Base-by-base conservation (phyloP, 2,797 vertebrate species). In the Rachycentron canadum region DNA sequence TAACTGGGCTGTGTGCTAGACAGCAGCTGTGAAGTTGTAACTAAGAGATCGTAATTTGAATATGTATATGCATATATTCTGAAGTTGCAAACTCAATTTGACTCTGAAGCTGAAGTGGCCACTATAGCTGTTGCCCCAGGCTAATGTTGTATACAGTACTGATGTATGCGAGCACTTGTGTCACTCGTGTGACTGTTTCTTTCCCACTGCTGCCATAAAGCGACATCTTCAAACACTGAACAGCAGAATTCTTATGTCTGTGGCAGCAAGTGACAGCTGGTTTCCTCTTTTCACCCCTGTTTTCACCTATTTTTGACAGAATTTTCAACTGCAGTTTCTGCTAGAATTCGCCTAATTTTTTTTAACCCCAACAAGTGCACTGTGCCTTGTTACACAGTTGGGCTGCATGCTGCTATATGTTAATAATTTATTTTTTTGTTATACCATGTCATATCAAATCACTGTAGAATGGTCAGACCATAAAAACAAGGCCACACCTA, bases 41-140 rank as follows among this genome's bases (percentile, higher is more conserved):
- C 50, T 38, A 34, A 61, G 28, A 19, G 2, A 63, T 47, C 53
- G n/a, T 58, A 45, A 38, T 56, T 47, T 59, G 47, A 75, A 71
- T 68, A 57, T 72, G 13, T 0, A 69, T 0, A 69, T 28, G 14
- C 25, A 49, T 32, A 25, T 53, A 13, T 78, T 72, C 63, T 65
- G 28, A 53, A 55, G 3, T 28, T 45, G 38, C 36, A 70, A 68
- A 49, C 41, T 59, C 32, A 68, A 26, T 49, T n/a, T 78, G 26
- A 21, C 34, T 67, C 8, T 56, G 25, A 59, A 38, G 26, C 59
- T 47, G 14, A 55, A 59, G 16, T 12, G 5, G 40, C 1, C 52
- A 70, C 41, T 67, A 34, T 19, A 56, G 43, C 16, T 32, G 26
- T 62, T 40, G 34, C 1, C 69, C 26, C 1, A 0, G 23, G 28